A percentile compares a stretch with the other conserved stretches of the same genome.
Evolutionary conservation across 1,140 invertebrate genomes (phyloP).

Genomic region (Saccostrea cuccullata): DNA sequence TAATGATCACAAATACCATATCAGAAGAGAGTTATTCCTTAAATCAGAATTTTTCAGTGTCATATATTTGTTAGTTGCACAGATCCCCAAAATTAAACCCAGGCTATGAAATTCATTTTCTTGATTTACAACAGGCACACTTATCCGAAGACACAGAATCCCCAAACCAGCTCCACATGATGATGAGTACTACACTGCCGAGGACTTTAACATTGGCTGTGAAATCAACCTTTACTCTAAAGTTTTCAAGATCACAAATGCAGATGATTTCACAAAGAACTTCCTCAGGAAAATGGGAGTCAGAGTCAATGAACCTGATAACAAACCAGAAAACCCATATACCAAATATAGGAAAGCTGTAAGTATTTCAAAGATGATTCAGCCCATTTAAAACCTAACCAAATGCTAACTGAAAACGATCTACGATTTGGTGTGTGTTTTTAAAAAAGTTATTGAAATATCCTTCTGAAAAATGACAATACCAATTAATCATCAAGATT

Average conservation of each 20-base stretch:
- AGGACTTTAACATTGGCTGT: constrained; percentile 83
- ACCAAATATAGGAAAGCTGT: constrained; percentile 75
- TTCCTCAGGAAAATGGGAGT: constrained; percentile 92
- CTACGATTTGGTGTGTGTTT: no score
- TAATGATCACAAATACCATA: no score
- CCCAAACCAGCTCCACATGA: constrained; percentile 84
- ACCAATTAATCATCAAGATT: no score
- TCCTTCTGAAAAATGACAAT: no score
- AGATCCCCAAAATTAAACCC: no score
- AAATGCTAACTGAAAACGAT: no score
- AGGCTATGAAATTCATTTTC: no score
- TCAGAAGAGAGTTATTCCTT: no score
- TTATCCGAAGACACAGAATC: constrained; percentile 88
- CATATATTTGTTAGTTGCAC: no score
- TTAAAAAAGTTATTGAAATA: no score
- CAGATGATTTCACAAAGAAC: constrained; percentile 89
- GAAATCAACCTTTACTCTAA: constrained; percentile 88
- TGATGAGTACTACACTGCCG: constrained; percentile 85
- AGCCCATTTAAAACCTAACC: neutral
- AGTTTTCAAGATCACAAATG: constrained; percentile 89
- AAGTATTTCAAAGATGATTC: constrained; percentile 59
- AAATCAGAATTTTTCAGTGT: no score
- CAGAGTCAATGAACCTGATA: constrained; percentile 80
- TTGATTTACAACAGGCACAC: constrained; percentile 81
- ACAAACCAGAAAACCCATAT: constrained; percentile 75